A percentile compares a stretch with the other conserved stretches of the same genome.
These are phyloP conservation scores for Lagria hirta DNA, from an alignment of 2,888 invertebrate genomes.

Conservation along the genomic window DNA sequence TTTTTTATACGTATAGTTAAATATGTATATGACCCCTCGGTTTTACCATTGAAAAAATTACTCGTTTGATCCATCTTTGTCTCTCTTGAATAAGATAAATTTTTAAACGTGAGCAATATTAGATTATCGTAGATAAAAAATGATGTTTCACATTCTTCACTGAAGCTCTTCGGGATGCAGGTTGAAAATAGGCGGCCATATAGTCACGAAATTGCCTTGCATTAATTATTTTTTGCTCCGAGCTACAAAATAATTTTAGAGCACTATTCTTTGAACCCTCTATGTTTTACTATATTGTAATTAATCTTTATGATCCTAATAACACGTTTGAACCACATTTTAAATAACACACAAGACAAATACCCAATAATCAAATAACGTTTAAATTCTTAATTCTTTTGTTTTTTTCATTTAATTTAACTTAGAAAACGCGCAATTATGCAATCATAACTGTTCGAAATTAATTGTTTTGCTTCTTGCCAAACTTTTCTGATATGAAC, in stretches of 20 bases:
- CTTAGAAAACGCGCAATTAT: too few relatives aligned
- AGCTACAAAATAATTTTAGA: conserved; percentile 25
- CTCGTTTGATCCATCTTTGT: too few relatives aligned
- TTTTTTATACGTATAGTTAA: too few relatives aligned
- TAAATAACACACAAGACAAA: conserved; percentile 14
- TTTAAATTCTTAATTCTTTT: too few relatives aligned
- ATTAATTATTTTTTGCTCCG: conserved; percentile 24
- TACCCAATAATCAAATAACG: too few relatives aligned
- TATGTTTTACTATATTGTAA: conserved; percentile 18
- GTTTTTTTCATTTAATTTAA: too few relatives aligned
- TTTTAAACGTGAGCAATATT: conserved; percentile 15
- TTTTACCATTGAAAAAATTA: too few relatives aligned
- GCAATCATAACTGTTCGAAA: too few relatives aligned
- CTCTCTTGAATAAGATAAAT: too few relatives aligned
- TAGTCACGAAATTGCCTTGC: conserved; percentile 26
- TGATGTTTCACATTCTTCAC: conserved; percentile 20
- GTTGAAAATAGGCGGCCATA: conserved; percentile 26
- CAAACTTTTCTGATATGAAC: too few relatives aligned
- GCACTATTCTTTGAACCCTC: conserved; percentile 18
- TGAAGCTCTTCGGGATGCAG: conserved; percentile 16
- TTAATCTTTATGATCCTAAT: conserved; percentile 24
- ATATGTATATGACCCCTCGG: too few relatives aligned
- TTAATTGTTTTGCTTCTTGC: too few relatives aligned
- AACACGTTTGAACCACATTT: conserved; percentile 12
- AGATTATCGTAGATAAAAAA: conserved; percentile 22